phyloP scores from a whole-genome alignment of 2,888 invertebrate genomes.

The Minunthozetes semirufus region DNA sequence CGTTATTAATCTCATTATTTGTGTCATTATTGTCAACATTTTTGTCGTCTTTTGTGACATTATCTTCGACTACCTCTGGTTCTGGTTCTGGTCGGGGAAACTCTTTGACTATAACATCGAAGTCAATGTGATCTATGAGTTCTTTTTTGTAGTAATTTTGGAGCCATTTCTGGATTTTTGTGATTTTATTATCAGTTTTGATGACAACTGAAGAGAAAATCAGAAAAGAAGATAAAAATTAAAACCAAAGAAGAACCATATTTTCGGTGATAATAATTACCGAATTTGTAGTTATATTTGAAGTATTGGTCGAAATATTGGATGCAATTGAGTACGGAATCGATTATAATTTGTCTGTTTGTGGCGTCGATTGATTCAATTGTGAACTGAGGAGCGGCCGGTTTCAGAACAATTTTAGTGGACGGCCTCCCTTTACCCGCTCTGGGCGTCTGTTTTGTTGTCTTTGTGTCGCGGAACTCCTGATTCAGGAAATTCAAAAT shows the following conservation, averaged over 20 bases:
- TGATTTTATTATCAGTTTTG: conserved; percentile 6
- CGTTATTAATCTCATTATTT: neutral
- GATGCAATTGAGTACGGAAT: conserved; percentile 7
- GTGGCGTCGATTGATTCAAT: neutral
- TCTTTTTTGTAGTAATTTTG: conserved; percentile 11
- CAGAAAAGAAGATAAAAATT: neutral
- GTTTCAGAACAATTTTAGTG: neutral
- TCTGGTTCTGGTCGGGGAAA: neutral
- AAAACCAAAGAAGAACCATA: neutral
- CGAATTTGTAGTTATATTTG: conserved; percentile 21
- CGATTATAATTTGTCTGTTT: neutral
- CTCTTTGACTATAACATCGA: neutral
- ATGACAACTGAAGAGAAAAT: neutral
- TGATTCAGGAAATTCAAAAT: conserved; percentile 24
- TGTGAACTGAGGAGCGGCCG: neutral
- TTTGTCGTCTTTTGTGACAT: neutral
- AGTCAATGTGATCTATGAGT: neutral
- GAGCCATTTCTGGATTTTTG: conserved; percentile 9
- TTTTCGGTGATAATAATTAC: neutral
- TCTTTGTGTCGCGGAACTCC: neutral
- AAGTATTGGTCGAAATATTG: conserved; percentile 11
- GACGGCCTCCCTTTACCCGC: neutral
- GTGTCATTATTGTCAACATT: neutral
- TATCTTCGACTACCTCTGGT: neutral
- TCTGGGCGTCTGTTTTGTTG: neutral